Evolutionary conservation across 2,888 invertebrate genomes (phyloP), one percentile per base, ranked within the genome.

Genomic region (Venustoraphidia nigricollis): DNA sequence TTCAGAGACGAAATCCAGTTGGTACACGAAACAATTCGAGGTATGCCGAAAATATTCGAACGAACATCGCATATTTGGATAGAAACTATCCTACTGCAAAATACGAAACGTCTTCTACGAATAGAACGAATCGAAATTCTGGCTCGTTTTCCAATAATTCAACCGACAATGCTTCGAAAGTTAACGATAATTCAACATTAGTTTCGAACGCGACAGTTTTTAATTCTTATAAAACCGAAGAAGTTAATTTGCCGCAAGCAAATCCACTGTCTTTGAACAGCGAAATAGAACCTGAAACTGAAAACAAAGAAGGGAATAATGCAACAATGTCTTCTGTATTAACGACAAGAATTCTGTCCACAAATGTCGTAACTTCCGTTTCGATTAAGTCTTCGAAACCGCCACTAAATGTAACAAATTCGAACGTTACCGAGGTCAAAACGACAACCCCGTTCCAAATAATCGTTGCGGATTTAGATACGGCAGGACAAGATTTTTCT

Each of bases 291-390:
- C 27, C 27, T 1, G 59, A 67, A 55, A 68, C 69, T 2, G 69
- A 69, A 17, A 70, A 46, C 2, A 49, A 69, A 13, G 68, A 68
- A 55, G 66, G 59, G 44, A 59, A 59, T 50, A 42, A 45, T 11
- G 44, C 44, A 44, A 40, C 51, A 62, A 9, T 63, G 58, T 69
- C 70, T 2, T 71, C 71, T 38, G 68, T 70, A 57, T 69, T 69
- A 55, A 62, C 66, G 38, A 65, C 72, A 8, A 70, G 71, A n/a
- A 66, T 71, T 39, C 68, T 72, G 8, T 71, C 71, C 49, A 72
- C 72, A 8, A 72, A 72, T 3, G 72, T 72, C 38, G 72, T 72
- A 0, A 73, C 72, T 35, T 72, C 72, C 39, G 67, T 73, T 13
- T 72, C 72, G 8, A 70, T 72, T 53, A 72, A 72, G 34, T 72